Base-by-base conservation (phyloP, 2,797 vertebrate genomes). In the Pseudotriccus pelzelni region DNA sequence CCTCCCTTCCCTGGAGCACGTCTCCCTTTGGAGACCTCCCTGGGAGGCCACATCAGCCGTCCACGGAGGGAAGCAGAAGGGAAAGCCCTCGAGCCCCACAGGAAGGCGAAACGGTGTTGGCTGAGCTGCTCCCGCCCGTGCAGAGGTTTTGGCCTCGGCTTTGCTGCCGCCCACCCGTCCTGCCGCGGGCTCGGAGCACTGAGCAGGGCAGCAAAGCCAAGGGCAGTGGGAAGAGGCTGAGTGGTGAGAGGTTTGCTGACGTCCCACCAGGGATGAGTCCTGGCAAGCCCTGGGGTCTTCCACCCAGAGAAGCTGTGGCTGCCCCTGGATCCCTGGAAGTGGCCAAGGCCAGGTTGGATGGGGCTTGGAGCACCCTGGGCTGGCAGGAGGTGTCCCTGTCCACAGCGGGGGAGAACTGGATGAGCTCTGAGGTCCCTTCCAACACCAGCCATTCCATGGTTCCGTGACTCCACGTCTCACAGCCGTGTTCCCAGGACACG, bases 101-200 rank as follows among this genome's bases (percentile, higher is more conserved):
- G 53, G 49, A 52, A 73, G 75, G 49, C 10, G 84, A 75, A 76
- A 43, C 10, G 2, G 49, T 11, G 25, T 32, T 17, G 34, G 47
- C 30, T 62, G 53, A 62, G 84, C 59, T 52, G 75, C n/a, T 64
- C 37, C 52, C 0, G 2, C n/a, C 52, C 14, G 6, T n/a, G 60
- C 0, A 2, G 62, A 49, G 62, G 15, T n/a, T 53, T 32, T 19
- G 55, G 15, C 34, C 44, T 24, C 1, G 0, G 34, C 32, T 23
- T 58, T 30, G 43, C 46, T 36, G 20, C 27, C 55, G 22, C 16
- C 2, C 6, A 39, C 43, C 20, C 14, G 0, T 27, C 32, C 21
- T 68, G 27, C 32, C 0, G 0, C 0, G 1, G 63, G 3, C 28
- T 24, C 0, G 1, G 59, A 84, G 47, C 60, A 17, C 58, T 6